Percentiles rank a stretch among this genome's conserved stretches.
Evolutionary conservation across 2,113 vertebrate species (phyloP).

Genomic region (Hydropotes inermis): DNA sequence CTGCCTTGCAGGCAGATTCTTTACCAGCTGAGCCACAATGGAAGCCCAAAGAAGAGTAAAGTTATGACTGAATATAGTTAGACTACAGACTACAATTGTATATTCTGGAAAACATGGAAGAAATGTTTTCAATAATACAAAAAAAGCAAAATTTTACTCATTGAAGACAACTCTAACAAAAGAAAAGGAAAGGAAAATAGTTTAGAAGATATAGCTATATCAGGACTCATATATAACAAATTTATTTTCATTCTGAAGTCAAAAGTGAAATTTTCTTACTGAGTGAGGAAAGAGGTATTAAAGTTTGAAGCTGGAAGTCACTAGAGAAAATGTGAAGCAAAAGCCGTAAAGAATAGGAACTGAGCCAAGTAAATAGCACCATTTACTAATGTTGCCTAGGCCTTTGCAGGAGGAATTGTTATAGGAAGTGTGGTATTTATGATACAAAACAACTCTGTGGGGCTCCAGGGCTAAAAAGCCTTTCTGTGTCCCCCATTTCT

Average conservation of each 20-base stretch:
- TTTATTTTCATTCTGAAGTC: neutral
- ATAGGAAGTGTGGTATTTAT: neutral
- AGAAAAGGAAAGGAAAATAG: neutral
- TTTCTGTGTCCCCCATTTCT: neutral
- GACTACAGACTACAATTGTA: neutral
- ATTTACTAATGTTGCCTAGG: neutral
- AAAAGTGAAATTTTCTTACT: neutral
- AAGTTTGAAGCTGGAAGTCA: neutral
- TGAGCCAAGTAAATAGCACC: neutral
- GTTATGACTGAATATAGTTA: neutral
- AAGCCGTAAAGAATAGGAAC: neutral
- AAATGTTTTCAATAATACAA: neutral
- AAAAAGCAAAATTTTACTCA: neutral
- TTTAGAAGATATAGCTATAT: neutral
- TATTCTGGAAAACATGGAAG: neutral
- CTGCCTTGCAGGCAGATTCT: accelerated
- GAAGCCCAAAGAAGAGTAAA: neutral
- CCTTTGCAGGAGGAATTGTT: neutral
- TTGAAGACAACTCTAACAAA: neutral
- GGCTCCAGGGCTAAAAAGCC: neutral
- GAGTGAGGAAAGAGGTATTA: neutral
- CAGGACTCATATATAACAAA: neutral
- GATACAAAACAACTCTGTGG: neutral
- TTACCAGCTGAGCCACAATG: neutral
- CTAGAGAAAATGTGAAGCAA: neutral